Base-by-base conservation (phyloP, 1,140 invertebrate genomes). In the Pteromalus puparum region DNA sequence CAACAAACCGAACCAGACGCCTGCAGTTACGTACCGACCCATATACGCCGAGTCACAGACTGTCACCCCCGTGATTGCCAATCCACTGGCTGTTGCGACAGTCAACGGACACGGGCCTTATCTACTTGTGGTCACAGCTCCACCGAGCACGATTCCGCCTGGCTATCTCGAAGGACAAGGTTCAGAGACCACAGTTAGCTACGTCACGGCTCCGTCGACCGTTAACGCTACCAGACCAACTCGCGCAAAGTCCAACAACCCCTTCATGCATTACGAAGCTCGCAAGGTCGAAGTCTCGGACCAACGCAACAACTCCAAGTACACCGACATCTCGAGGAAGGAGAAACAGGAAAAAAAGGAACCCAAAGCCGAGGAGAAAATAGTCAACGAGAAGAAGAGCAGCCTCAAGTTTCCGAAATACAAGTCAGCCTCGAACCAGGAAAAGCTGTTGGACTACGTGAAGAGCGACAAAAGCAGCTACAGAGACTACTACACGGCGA, bases 1-100 rank as follows among this genome's bases (percentile, higher is more conserved):
- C 68, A 79, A 88, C 18, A 85, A 78, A 53, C 83, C 87, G 81
- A 88, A 82, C 65, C 85, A 86, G 21, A 75, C 70, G 12, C 34
- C 77, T 0, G 10, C 21, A 18, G 13, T 21, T 15, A 26, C 46
- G 15, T 73, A 78, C 34, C 61, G 12, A 38, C 46, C 67, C 6
- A 18, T 26, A n/a, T 79, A 73, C 13, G 26, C 24, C 1, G 48
- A 81, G 24, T 68, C 61, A 4, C 78, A 77, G 68, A 87, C 86
- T 13, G 24, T 73, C 28, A 83, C 68, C 72, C 72, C 85, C 0
- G 38, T 26, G 53, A 42, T 61, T 15, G 21, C 75, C 6, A 78
- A 85, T 46, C 79, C 88, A 7, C 53, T 86, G 30, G 67, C 85
- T 0, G 15, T 86, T 2, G 70, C 81, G 3, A 81, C 53, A 1